These are phyloP conservation scores for Oreochromis mossambicus DNA, from an alignment of 2,797 vertebrate genomes.

Conservation along the genomic window DNA sequence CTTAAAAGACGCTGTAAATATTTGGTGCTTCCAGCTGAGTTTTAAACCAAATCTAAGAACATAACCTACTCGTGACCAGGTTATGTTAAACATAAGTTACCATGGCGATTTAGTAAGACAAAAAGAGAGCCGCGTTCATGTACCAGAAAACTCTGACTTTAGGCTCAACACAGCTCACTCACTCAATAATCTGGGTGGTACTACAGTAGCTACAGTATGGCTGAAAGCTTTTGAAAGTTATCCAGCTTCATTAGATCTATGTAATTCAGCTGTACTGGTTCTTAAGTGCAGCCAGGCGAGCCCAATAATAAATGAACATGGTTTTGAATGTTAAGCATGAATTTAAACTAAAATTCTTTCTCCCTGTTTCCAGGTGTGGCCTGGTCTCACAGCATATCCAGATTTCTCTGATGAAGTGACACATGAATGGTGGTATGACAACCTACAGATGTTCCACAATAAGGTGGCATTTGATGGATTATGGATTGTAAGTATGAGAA, in stretches of 20 bases:
- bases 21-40: no score
- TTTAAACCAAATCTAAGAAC: no score
- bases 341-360: neutral
- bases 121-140: neutral
- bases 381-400: conserved; percentile 83
- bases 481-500: conserved; percentile 82
- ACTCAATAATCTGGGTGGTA: neutral
- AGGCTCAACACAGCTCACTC: neutral
- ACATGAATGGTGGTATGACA: conserved; percentile 87
- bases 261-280: neutral
- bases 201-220: neutral
- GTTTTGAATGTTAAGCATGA: neutral
- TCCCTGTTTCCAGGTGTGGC: conserved; percentile 80
- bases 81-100: neutral
- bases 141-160: neutral
- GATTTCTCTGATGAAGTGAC: conserved; percentile 83
- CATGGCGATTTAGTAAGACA: neutral
- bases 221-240: neutral
- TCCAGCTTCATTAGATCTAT: neutral
- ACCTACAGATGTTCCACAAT: conserved; percentile 78
- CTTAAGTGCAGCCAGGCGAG: neutral
- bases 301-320: neutral
- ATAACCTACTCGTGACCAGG: neutral
- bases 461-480: conserved; percentile 83
- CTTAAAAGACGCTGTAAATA: no score